These are phyloP conservation scores for Styela plicata DNA, from an alignment of 23 tunicate species.

Conservation along the genomic window DNA sequence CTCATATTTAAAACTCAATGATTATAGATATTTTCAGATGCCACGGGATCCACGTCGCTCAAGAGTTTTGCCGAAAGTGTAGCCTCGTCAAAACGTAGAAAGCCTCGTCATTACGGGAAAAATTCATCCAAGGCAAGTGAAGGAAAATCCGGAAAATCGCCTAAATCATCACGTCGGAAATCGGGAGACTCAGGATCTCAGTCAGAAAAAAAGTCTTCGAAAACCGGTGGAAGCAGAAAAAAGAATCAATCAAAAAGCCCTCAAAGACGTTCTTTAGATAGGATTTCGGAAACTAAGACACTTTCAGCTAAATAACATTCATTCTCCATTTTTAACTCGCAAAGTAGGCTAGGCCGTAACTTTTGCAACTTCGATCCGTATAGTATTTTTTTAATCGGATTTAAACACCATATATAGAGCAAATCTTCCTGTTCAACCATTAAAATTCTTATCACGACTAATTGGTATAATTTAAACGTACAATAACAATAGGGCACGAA, in stretches of 20 bases:
- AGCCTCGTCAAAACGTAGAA: slow-evolving; percentile 8
- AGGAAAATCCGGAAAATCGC: slow-evolving; percentile 9
- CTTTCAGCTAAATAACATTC: neutral
- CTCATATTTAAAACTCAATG: neutral
- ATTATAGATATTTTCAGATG: neutral
- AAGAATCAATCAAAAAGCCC: neutral
- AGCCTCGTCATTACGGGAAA: slow-evolving; percentile 27
- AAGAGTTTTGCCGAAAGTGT: slow-evolving; percentile 9
- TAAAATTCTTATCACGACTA: too few relatives aligned
- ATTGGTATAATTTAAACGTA: too few relatives aligned
- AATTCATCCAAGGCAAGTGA: neutral
- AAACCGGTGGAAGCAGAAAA: slow-evolving; percentile 1
- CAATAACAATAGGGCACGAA: too few relatives aligned
- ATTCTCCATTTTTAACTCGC: too few relatives aligned
- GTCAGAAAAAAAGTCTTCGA: neutral
- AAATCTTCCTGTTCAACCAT: too few relatives aligned
- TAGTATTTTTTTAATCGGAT: too few relatives aligned
- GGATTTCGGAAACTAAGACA: slow-evolving; percentile 1
- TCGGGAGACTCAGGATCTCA: neutral
- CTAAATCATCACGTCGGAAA: slow-evolving; percentile 9
- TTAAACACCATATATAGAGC: too few relatives aligned
- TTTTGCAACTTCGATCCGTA: too few relatives aligned
- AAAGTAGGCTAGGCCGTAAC: too few relatives aligned
- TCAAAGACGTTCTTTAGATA: neutral
- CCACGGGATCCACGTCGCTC: slow-evolving; percentile 7